phyloP scores from a whole-genome alignment of 2,113 vertebrate genomes.

The Alces alces region DNA sequence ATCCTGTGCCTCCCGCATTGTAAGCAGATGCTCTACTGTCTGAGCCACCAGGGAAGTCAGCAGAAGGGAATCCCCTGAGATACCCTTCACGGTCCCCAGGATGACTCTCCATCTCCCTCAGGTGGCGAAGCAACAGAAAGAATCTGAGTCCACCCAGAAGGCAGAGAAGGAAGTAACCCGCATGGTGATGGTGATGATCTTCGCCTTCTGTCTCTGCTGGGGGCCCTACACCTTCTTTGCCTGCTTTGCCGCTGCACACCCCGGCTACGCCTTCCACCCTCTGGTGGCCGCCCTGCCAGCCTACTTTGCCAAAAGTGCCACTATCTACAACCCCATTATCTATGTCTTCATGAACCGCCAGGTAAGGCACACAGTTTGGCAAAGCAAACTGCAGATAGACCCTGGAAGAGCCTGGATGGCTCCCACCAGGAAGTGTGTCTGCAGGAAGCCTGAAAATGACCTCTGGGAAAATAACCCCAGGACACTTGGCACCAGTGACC shows the following conservation, averaged over 20 bases:
- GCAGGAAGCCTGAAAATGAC: neutral
- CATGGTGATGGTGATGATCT: conserved; percentile 91
- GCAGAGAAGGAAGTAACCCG: conserved; percentile 91
- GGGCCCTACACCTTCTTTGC: conserved; percentile 88
- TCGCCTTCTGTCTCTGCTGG: conserved; percentile 87
- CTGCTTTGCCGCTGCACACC: conserved; percentile 87
- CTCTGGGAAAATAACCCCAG: neutral
- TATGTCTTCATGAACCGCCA: conserved; percentile 95
- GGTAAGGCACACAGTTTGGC: conserved; percentile 67
- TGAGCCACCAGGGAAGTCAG: neutral
- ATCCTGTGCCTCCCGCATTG: neutral
- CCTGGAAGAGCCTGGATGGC: neutral
- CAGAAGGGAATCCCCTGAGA: neutral
- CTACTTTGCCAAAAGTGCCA: conserved; percentile 93
- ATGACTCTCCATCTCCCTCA: conserved; percentile 41
- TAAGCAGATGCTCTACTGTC: neutral
- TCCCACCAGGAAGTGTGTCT: neutral
- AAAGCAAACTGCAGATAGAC: neutral
- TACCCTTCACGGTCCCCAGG: neutral
- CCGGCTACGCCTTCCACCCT: conserved; percentile 90
- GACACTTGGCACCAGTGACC: neutral
- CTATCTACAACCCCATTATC: conserved; percentile 92
- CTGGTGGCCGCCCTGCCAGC: conserved; percentile 87
- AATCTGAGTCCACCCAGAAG: conserved; percentile 93
- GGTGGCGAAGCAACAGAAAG: conserved; percentile 92